Base-by-base conservation (phyloP, 2,888 invertebrate species). In the Mythimna loreyi region DNA sequence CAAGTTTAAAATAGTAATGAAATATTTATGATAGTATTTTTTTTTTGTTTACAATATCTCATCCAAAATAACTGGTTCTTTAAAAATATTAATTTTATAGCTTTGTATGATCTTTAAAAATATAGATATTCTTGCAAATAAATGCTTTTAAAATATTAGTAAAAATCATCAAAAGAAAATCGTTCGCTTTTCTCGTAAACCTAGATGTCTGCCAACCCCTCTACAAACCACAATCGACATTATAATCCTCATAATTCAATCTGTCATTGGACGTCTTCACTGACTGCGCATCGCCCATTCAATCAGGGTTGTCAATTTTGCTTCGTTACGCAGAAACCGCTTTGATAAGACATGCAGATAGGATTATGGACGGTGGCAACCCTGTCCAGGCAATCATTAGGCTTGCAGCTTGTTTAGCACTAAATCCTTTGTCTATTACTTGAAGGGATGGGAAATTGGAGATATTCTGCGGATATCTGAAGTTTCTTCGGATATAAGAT, bases 261-360 rank as follows among this genome's bases (percentile, higher is more conserved):
- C 72, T 75, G 77, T 75, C 74, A 83, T 61, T 61, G 74, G 50
- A 53, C 67, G 67, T 85, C 84, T 85, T 85, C 79, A 60, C 58
- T 53, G 53, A 61, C 66, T 76, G 70, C 68, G 43, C 66, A 77
- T 75, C 74, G 78, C 65, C 80, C 69, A 78, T 86, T 87, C 91
- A 91, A 90, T 91, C 90, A 90, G 80, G 87, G 87, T 82, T 89
- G 90, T 90, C 92, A 89, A 92, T 92, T 90, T 89, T 79, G 84
- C 85, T 87, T 91, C 87, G 88, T 91, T 91, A 89, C 86, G 76
- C 80, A 80, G 88, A 89, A 90, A 88, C 90, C 85, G 87, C 92
- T 93, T 93, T 93, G 92, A 92, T 93, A 93, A 93, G 92, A 92
- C 90, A 93, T 93, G 92, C 86, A 93, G 89, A 93, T 93, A 80